phyloP scores from a whole-genome alignment of 1,140 invertebrate species.

The Bombus sylvicola region DNA sequence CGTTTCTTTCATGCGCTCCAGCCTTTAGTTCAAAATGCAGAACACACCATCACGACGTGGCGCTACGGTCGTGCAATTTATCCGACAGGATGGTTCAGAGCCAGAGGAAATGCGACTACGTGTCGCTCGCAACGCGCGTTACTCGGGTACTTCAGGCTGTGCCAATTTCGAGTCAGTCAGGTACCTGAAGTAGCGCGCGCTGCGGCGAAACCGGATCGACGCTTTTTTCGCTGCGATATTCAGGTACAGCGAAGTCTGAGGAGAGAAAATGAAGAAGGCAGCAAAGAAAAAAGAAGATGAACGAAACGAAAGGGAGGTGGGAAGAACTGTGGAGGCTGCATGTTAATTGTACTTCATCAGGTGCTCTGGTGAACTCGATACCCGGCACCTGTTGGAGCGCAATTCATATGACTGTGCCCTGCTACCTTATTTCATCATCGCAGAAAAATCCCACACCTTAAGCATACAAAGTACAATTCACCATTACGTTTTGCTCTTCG shows the following conservation, averaged over 20 bases:
- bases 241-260: background rate
- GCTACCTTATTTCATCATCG: slow-evolving; percentile 55
- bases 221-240: slow-evolving; percentile 44
- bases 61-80: background rate
- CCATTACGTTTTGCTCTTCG: background rate
- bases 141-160: slow-evolving; percentile 89
- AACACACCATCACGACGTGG: background rate
- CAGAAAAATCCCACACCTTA: background rate
- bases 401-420: slow-evolving; percentile 86
- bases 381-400: slow-evolving; percentile 98
- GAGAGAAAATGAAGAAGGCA: background rate
- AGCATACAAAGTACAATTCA: background rate
- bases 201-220: slow-evolving; percentile 79
- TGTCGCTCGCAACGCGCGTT: slow-evolving; percentile 85
- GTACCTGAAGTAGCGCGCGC: slow-evolving; percentile 99
- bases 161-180: slow-evolving; percentile 88
- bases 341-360: slow-evolving; percentile 99
- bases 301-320: background rate
- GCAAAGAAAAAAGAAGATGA: slow-evolving; percentile 8
- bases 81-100: background rate
- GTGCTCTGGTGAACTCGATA: slow-evolving; percentile 95
- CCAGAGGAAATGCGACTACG: background rate
- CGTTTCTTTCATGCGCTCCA: background rate
- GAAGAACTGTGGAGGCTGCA: slow-evolving; percentile 83
- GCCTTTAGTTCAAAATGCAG: background rate